Conservation (phyloP, 2,113 vertebrate species). For the Acinonyx jubatus region DNA sequence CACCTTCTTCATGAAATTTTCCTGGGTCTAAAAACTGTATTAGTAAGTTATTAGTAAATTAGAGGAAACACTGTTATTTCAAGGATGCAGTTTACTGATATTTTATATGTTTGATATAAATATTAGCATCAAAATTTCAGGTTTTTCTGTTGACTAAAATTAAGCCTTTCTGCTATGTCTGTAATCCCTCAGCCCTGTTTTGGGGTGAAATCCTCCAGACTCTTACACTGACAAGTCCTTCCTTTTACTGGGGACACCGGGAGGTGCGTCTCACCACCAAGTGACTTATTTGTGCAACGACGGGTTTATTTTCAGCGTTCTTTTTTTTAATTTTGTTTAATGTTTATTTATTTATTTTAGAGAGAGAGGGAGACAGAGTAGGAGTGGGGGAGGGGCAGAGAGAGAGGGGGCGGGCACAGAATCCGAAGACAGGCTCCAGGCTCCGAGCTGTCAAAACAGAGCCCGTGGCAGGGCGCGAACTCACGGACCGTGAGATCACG, state of each 20-base stretch:
- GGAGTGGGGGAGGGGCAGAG: too few relatives aligned
- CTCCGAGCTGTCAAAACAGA: too few relatives aligned
- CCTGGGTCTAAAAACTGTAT: neutral
- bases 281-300: neutral
- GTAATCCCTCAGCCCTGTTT: neutral
- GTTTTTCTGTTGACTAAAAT: neutral
- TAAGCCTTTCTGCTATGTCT: too few relatives aligned
- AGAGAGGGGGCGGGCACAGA: too few relatives aligned
- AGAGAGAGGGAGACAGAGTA: too few relatives aligned
- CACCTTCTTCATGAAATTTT: neutral
- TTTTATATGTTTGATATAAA: neutral
- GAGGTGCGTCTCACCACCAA: neutral
- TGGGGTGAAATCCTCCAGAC: neutral
- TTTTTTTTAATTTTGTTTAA: too few relatives aligned
- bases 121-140: neutral
- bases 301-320: too few relatives aligned
- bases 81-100: neutral
- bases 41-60: neutral
- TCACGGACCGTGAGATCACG: too few relatives aligned
- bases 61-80: neutral
- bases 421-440: too few relatives aligned
- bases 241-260: neutral
- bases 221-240: neutral
- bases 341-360: too few relatives aligned
- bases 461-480: too few relatives aligned